phyloP scores from a whole-genome alignment of 2,113 vertebrate species.

The Rhynchomys soricoides region DNA sequence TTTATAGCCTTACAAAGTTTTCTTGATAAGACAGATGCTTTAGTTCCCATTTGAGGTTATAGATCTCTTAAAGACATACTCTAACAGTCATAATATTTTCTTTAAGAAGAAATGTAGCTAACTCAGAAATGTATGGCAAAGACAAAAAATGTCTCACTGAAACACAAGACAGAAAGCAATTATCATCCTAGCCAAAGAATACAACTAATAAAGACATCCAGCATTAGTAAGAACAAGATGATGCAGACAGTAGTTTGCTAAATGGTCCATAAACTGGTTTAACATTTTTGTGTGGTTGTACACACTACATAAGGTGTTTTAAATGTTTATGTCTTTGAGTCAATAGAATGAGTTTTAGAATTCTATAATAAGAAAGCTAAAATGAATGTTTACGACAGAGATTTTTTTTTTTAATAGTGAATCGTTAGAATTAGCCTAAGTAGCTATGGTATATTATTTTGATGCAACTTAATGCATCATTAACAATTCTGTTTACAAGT shows the following conservation, averaged over 20 bases:
- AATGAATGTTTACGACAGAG: slow-evolving; percentile 11
- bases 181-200: not conserved
- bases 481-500: slow-evolving; percentile 45
- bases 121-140: not conserved
- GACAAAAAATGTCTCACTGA: not conserved
- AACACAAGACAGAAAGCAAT: not conserved
- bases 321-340: slow-evolving; percentile 50
- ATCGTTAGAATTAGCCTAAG: slow-evolving; percentile 2
- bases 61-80: not conserved
- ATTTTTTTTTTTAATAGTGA: not conserved
- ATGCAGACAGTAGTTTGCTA: not conserved
- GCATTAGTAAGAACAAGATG: not conserved
- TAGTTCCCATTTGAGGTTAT: not conserved
- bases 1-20: not conserved
- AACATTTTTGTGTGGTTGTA: not conserved
- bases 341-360: not conserved
- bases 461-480: not conserved
- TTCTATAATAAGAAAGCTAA: slow-evolving; percentile 14
- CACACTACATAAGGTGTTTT: not conserved
- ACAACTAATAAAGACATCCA: slow-evolving; percentile 14
- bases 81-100: not conserved
- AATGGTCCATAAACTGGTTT: not conserved
- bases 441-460: not conserved
- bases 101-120: slow-evolving; percentile 31
- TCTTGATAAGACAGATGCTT: not conserved